Evolutionary conservation across 2,888 invertebrate species (phyloP), one percentile per base, ranked within the genome.

Genomic region (Pardosa pseudoannulata): DNA sequence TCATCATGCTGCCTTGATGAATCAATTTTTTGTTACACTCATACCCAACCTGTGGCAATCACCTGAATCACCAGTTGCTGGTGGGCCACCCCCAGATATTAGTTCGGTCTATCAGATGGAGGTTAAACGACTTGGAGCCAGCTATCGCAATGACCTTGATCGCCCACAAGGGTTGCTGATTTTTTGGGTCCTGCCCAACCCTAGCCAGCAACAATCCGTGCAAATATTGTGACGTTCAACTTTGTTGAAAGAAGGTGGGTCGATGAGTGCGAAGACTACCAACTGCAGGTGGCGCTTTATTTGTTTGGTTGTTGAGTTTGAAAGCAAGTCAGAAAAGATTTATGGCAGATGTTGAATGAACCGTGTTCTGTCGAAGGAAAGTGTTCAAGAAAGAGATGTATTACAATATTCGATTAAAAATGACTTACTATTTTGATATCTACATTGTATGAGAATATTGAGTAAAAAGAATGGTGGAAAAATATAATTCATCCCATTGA

Each of bases 111-210:
- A 46, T 28, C 28, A 72, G 65, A 78, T 78, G 78, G 78, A 85
- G 83, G 83, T 78, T 78, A 78, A 83, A 65, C 71, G 67, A 71
- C 70, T 82, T 72, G 82, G 56, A 39, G 76, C 70, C 81, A 81
- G 74, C 74, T 74, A 74, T 23, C 39, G 75, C 75, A 31, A 67
- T 41, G 78, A 85, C 83, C 83, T 85, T 85, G 83, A 78, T 85
- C 83, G 83, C 83, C 83, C 78, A 85, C 83, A 9, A 73, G 72
- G 78, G 56, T 36, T 65, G 39, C 64, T 28, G 67, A 81, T 74
- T 62, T 67, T 67, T 32, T 67, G 67, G 23, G 23, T 56, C 23
- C 41, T 56, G 72, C 76, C 46, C 29, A 62, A 46, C 67, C 83
- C 56, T 73, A 83, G 76, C 50, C 62, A 70, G 74, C 67, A 76